Base-by-base conservation (phyloP, 2,797 vertebrate genomes). In the Siniperca obscura region DNA sequence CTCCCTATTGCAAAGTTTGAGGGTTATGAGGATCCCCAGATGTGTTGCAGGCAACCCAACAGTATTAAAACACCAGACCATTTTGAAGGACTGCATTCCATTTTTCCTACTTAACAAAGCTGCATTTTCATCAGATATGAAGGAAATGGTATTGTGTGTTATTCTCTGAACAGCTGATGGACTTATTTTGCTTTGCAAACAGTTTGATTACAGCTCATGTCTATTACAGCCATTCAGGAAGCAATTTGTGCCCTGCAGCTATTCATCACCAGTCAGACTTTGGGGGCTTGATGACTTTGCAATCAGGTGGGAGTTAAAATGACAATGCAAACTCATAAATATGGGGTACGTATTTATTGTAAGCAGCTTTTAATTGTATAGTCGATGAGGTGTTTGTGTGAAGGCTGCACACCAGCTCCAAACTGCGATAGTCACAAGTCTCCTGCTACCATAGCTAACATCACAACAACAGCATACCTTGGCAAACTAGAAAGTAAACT, bases 201-300 rank as follows among this genome's bases (percentile, higher is more conserved):
- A 82, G 13, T 85, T 71, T 86, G 71, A 86, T 76, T 83, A 61
- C 27, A 85, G 62, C 25, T 80, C 38, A 36, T 71, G 27, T 83
- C 75, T 77, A 55, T 69, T 48, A 7, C 13, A 86, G 55, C n/a
- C 12, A 40, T 85, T 90, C 72, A 82, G 82, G 64, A 77, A 70
- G 16, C 50, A n/a, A 74, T 82, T 76, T 77, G 34, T 34, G 21
- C 34, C 42, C 46, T 46, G 44, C n/a, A 76, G 73, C 34, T 30
- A 50, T 82, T 87, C 42, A 86, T 82, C 68, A 70, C 11, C 62
- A 66, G 79, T 70, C 64, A 83, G 36, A 52, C 53, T 62, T 67
- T 10, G 10, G 34, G 70, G 14, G 52, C 60, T 40, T 60, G 34
- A 70, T 73, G 70, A 78, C 61, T 76, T 75, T 76, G 50, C 8